Base-by-base conservation (phyloP, 1,140 invertebrate genomes). In the Oryctes rhinoceros region DNA sequence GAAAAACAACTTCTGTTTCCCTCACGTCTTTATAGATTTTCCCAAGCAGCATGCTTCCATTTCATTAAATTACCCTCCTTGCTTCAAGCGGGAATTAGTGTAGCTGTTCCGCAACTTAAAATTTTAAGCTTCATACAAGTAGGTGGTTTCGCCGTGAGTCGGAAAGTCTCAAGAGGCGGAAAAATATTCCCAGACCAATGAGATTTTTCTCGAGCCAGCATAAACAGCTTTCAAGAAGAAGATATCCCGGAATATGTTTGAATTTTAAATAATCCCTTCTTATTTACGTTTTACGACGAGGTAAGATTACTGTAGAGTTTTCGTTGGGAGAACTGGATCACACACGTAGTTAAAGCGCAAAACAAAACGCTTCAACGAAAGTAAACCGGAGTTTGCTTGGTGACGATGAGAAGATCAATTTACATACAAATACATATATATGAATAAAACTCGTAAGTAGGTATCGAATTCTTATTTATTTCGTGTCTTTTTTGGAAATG, bases 221-320 rank as follows among this genome's bases (percentile, higher is more conserved):
- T 71, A 71, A 71, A 71, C 65, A 37, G 65, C 24, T 71, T 71
- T 71, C 65, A 35, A 20, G 65, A 24, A 71, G n/a, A 71, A 71
- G 65, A 71, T 71, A 71, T 71, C 65, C 4, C 65, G 20, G 65
- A 71, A 35, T 71, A 71, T 71, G 65, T 71, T 71, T 71, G 65
- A 71, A 71, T 71, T 71, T 37, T 71, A 71, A 71, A 71, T 71
- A 7, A 71, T 35, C 65, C 24, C 24, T 24, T 71, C 24, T 71
- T 71, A 71, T 71, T 71, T 71, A 71, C 65, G 65, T 24, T 35
- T 71, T 24, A 71, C 11, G 35, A 35, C 24, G 20, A 71, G 65
- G 24, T 35, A 15, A 35, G 35, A 11, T 62, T 11, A 62, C 53
- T 20, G 53, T 4, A 20, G 20, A 18, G 1, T 62, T 62, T 20